phyloP scores from a whole-genome alignment of 2,797 vertebrate species.

The Artibeus jamaicensis region DNA sequence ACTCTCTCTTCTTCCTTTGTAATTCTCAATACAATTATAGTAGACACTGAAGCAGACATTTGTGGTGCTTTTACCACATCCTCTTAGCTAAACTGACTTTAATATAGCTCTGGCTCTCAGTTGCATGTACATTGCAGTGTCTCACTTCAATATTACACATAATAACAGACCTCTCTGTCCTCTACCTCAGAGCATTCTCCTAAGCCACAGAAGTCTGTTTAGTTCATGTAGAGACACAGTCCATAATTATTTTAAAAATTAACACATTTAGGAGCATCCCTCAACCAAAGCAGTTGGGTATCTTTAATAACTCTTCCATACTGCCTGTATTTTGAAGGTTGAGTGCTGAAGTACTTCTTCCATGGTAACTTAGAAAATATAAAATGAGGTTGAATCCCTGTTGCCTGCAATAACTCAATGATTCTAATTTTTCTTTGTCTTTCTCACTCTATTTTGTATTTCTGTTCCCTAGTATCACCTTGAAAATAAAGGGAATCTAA shows the following conservation, averaged over 20 bases:
- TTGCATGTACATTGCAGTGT: not conserved
- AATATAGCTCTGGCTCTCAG: not conserved
- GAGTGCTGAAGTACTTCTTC: not conserved
- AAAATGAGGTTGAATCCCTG: not conserved
- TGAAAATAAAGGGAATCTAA: not conserved
- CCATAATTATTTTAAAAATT: not conserved
- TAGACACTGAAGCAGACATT: not conserved
- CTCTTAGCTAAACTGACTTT: not conserved
- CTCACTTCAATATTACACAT: not conserved
- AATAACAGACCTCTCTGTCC: not conserved
- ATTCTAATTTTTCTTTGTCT: not conserved
- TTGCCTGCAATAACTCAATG: not conserved
- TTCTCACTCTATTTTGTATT: not conserved
- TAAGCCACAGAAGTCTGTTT: not conserved
- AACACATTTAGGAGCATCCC: not conserved
- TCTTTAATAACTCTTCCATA: not conserved
- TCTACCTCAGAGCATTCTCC: not conserved
- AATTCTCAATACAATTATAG: not conserved
- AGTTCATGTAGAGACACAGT: not conserved
- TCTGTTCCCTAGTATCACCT: not conserved
- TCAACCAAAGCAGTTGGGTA: not conserved
- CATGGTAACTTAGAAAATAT: not conserved
- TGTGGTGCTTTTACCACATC: not conserved
- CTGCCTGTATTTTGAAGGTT: not conserved
- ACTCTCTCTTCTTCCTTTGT: not conserved